phyloP scores from a whole-genome alignment of 2,797 vertebrate species.

The Poecile montanus region DNA sequence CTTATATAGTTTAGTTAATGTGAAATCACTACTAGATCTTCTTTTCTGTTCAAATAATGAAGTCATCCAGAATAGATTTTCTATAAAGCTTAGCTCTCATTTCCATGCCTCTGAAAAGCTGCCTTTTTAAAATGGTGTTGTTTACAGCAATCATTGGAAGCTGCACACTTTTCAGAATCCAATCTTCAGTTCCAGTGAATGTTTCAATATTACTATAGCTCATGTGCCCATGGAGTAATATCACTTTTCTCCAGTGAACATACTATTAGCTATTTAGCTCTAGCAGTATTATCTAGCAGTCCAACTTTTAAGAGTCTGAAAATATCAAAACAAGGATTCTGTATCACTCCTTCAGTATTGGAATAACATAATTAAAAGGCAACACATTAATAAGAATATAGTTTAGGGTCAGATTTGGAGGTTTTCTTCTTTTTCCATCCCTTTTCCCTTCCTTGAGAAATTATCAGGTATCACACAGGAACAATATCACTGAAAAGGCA shows the following conservation, averaged over 20 bases:
- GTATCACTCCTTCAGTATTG: not conserved
- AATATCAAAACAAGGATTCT: not conserved
- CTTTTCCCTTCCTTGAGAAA: not conserved
- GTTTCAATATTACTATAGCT: not conserved
- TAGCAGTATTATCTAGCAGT: not conserved
- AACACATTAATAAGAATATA: not conserved
- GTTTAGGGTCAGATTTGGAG: not conserved
- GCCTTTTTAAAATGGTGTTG: not conserved
- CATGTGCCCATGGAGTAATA: not conserved
- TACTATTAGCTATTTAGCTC: not conserved
- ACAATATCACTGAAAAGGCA: not conserved
- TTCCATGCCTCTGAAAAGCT: not conserved
- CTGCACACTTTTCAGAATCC: not conserved
- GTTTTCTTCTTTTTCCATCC: not conserved
- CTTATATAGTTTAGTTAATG: not conserved
- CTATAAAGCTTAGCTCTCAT: conserved; percentile 11
- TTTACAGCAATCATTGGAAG: conserved; percentile 4
- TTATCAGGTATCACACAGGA: not conserved
- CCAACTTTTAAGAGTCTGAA: not conserved
- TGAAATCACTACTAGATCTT: not conserved
- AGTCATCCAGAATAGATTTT: not conserved
- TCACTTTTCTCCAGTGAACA: not conserved
- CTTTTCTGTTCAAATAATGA: not conserved
- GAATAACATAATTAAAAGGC: not conserved
- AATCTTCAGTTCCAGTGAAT: not conserved